A percentile compares a stretch with the other conserved stretches of the same genome.
Conservation (phyloP, 2,797 vertebrate genomes). For the Naso thynnoides region DNA sequence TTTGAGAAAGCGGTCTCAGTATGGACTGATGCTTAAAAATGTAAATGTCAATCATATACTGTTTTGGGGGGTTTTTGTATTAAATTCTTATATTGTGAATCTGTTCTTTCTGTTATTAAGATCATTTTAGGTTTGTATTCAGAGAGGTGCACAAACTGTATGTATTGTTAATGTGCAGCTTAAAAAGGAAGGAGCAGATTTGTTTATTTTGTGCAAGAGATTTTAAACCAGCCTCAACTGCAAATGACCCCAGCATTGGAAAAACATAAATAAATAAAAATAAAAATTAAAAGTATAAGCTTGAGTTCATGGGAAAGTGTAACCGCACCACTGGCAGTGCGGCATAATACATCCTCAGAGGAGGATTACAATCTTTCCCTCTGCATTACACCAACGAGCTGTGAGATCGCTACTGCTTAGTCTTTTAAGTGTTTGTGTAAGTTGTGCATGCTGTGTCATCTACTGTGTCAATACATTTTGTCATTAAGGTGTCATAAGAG, state of each 20-base stretch:
- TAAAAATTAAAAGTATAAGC: conserved; percentile 12
- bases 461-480: no score
- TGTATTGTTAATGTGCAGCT: background rate
- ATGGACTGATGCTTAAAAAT: no score
- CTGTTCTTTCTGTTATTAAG: background rate
- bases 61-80: background rate
- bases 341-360: conserved; percentile 42
- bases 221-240: no score
- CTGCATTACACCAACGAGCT: conserved; percentile 48
- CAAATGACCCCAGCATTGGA: background rate
- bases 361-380: conserved; percentile 50
- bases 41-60: background rate
- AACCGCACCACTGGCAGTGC: conserved; percentile 53
- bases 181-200: background rate
- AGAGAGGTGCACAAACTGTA: background rate
- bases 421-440: no score
- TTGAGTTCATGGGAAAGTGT: conserved; percentile 68
- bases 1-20: no score
- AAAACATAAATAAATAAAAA: no score
- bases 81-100: background rate
- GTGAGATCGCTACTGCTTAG: conserved; percentile 20
- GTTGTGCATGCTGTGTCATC: no score
- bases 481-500: no score
- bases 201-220: background rate
- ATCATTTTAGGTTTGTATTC: background rate